phyloP scores from a whole-genome alignment of 2,113 vertebrate species.

The Lathamus discolor region DNA sequence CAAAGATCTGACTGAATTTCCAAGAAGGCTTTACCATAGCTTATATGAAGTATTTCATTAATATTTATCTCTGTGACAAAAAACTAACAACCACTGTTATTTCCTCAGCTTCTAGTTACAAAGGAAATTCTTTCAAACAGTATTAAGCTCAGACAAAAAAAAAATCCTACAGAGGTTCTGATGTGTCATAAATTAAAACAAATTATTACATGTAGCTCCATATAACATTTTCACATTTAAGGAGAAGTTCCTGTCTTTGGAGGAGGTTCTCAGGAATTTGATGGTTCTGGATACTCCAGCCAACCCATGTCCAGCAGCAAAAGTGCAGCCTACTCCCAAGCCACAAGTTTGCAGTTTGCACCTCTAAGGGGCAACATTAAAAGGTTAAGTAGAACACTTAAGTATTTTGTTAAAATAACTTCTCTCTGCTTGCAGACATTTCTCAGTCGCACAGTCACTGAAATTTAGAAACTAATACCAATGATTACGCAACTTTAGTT shows the following conservation, averaged over 20 bases:
- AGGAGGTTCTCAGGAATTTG: neutral
- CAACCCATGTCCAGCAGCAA: neutral
- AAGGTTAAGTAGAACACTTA: neutral
- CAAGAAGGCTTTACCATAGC: neutral
- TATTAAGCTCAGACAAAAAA: neutral
- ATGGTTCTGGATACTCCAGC: neutral
- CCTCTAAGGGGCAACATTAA: neutral
- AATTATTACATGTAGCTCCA: neutral
- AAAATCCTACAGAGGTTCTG: neutral
- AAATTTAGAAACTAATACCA: constrained; percentile 5
- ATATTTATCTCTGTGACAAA: neutral
- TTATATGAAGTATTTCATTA: neutral
- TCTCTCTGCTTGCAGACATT: neutral
- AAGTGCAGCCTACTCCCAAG: neutral
- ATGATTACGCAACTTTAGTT: neutral
- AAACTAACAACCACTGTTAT: neutral
- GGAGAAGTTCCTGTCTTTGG: neutral
- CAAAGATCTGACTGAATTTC: neutral
- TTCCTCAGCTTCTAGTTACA: neutral
- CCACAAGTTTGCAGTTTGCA: neutral
- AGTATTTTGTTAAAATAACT: constrained; percentile 5
- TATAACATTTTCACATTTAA: neutral
- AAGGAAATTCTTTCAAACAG: neutral
- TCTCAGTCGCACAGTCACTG: neutral
- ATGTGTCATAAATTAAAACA: neutral